Conservation (phyloP, 2,888 invertebrate species). For the Drepanosiphum platanoidis region DNA sequence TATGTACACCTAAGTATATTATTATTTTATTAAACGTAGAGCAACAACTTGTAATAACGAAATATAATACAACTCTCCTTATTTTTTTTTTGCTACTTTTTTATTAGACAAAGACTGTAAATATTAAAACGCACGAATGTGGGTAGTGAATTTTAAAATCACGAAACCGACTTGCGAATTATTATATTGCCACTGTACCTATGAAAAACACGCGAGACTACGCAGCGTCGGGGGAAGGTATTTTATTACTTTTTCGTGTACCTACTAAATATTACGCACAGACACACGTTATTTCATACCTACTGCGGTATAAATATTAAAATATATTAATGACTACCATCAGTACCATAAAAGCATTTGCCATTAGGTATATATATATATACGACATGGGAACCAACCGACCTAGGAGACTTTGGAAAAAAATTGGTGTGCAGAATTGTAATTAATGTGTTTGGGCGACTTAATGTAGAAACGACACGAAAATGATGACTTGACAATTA, state of each 20-base stretch:
- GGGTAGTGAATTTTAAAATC: slow-evolving; percentile 43
- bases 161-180: slow-evolving; percentile 47
- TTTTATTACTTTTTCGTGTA: slow-evolving; percentile 54
- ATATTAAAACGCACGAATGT: slow-evolving; percentile 35
- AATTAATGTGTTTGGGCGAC: neutral
- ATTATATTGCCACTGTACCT: slow-evolving; percentile 29
- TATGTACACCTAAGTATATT: too few species aligned
- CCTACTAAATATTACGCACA: slow-evolving; percentile 3
- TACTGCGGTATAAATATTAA: neutral
- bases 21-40: slow-evolving; percentile 11
- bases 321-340: neutral
- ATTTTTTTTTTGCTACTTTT: slow-evolving; percentile 1
- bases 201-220: slow-evolving; percentile 57
- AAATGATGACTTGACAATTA: neutral
- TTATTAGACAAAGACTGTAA: slow-evolving; percentile 13
- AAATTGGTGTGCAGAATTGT: neutral
- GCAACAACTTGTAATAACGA: slow-evolving; percentile 33
- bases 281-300: neutral
- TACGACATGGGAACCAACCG: neutral
- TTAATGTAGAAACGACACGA: neutral
- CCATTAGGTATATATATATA: neutral
- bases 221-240: neutral
- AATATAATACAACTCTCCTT: neutral
- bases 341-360: neutral
- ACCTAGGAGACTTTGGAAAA: neutral